These are phyloP conservation scores for Cerastoderma edule DNA, from an alignment of 2,888 invertebrate genomes.

Conservation along the genomic window DNA sequence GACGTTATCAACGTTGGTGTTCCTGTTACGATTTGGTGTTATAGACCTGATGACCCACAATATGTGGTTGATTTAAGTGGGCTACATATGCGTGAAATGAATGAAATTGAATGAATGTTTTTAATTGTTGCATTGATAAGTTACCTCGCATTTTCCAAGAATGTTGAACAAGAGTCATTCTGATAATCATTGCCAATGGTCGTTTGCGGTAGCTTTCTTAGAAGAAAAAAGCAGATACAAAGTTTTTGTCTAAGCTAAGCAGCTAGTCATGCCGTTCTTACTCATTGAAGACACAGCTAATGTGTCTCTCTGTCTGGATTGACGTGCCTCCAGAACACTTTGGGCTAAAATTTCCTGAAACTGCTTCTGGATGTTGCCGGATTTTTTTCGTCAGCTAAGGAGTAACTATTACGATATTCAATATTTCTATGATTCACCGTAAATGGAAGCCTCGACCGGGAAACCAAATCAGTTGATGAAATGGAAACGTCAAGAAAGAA, in stretches of 20 bases:
- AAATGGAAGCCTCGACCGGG: slow-evolving; percentile 23
- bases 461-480: slow-evolving; percentile 14
- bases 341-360: not conserved
- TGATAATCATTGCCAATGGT: no score
- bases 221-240: not conserved
- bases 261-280: not conserved
- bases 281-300: not conserved
- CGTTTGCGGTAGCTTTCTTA: no score
- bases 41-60: no score
- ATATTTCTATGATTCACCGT: not conserved
- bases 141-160: no score
- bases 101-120: no score
- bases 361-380: not conserved
- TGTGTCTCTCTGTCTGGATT: not conserved
- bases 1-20: no score
- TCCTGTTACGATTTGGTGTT: no score
- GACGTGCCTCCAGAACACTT: not conserved
- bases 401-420: not conserved
- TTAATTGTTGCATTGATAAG: no score
- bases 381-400: not conserved
- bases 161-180: no score
- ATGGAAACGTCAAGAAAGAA: slow-evolving; percentile 40
- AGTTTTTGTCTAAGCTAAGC: not conserved
- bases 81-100: no score
- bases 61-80: no score